A percentile compares a stretch with the other conserved stretches of the same genome.
Evolutionary conservation across 2,888 invertebrate genomes (phyloP).

Genomic region (Drosophila gaucha): DNA sequence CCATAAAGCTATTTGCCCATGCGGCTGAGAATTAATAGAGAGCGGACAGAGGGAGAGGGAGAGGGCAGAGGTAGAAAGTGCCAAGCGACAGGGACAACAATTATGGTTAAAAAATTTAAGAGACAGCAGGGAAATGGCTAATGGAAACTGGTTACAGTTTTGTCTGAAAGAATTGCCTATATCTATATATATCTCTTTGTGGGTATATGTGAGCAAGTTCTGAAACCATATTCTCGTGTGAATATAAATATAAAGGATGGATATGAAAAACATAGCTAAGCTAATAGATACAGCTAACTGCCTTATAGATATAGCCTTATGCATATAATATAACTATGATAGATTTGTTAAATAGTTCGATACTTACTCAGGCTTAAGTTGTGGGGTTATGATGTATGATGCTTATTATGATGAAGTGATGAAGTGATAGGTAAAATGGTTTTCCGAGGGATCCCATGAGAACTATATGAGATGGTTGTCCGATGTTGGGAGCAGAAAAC

Average conservation of each 20-base stretch:
- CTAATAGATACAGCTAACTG: not conserved
- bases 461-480: no score
- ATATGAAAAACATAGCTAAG: no score
- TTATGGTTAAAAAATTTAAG: conserved; percentile 27
- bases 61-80: not conserved
- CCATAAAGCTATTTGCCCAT: conserved; percentile 47
- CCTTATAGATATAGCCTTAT: not conserved
- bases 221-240: no score
- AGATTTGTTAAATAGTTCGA: not conserved
- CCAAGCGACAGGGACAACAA: conserved; percentile 21
- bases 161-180: not conserved
- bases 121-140: not conserved
- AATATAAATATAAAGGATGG: no score
- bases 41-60: conserved; percentile 11
- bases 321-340: not conserved
- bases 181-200: not conserved
- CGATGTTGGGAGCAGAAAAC: no score
- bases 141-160: conserved; percentile 1
- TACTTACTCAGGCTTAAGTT: not conserved
- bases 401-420: not conserved
- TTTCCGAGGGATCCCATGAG: no score
- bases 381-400: not conserved
- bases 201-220: no score
- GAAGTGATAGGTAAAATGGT: not conserved
- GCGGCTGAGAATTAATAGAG: conserved; percentile 59